phyloP scores from a whole-genome alignment of 2,888 invertebrate species.

The Drosophila vallismaia region DNA sequence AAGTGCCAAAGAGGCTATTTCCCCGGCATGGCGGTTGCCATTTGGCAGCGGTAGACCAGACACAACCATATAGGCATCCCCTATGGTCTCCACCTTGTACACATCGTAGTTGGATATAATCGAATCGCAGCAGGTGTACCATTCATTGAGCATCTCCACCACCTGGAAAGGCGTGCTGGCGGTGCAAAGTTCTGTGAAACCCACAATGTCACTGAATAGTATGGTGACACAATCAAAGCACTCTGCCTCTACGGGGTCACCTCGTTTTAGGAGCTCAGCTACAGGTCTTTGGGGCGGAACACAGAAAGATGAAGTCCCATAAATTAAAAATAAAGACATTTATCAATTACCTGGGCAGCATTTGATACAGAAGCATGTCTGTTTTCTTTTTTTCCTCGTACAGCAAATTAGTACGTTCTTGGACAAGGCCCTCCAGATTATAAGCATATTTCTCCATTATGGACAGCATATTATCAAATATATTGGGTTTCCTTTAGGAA shows the following conservation, averaged over 20 bases:
- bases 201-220: conserved; percentile 93
- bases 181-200: conserved; percentile 92
- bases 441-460: conserved; percentile 97
- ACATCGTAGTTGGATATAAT: conserved; percentile 94
- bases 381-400: conserved; percentile 93
- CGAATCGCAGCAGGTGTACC: conserved; percentile 94
- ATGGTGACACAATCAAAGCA: conserved; percentile 92
- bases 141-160: conserved; percentile 93
- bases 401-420: conserved; percentile 91
- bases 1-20: conserved; percentile 91
- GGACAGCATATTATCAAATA: conserved; percentile 94
- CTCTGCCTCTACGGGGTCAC: conserved; percentile 91
- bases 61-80: conserved; percentile 93
- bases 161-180: conserved; percentile 92
- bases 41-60: conserved; percentile 91
- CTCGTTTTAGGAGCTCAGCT: conserved; percentile 91
- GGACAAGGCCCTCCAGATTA: conserved; percentile 92
- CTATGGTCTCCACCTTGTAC: conserved; percentile 94
- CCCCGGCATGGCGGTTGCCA: conserved; percentile 90
- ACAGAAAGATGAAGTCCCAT: too few relatives aligned
- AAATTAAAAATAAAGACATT: too few relatives aligned
- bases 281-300: conserved; percentile 86
- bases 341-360: conserved; percentile 90
- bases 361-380: conserved; percentile 91
- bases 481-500: conserved; percentile 89